phyloP scores from a whole-genome alignment of 2,888 invertebrate genomes.

The Diploptera punctata region DNA sequence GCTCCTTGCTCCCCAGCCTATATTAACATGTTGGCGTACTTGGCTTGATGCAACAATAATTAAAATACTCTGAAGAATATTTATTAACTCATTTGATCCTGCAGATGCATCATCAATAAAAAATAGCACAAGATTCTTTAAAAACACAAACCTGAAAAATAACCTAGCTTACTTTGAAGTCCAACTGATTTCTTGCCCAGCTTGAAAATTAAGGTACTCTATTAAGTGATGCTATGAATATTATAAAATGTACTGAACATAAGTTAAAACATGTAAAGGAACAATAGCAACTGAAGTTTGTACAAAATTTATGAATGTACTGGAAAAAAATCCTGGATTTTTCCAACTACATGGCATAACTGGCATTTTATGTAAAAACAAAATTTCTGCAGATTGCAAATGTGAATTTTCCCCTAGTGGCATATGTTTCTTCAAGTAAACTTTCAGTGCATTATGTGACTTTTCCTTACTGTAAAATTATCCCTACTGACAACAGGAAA shows the following conservation, averaged over 20 bases:
- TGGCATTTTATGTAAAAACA: constrained; percentile 2
- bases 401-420: not conserved
- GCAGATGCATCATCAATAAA: not conserved
- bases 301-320: not conserved
- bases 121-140: no score
- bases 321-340: not conserved
- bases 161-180: no score
- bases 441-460: not conserved
- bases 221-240: not conserved
- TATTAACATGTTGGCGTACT: no score
- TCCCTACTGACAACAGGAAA: no score
- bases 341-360: not conserved
- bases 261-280: not conserved
- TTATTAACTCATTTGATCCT: not conserved
- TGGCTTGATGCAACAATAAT: no score
- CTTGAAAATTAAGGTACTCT: not conserved
- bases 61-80: no score
- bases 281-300: not conserved
- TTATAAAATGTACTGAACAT: not conserved
- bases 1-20: no score
- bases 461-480: no score
- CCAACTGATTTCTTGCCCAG: not conserved
- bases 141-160: no score
- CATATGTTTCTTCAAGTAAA: not conserved
- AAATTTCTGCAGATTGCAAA: not conserved